Percentiles rank a stretch among this genome's conserved stretches.
Evolutionary conservation across 2,113 vertebrate genomes (phyloP).

Genomic region (Psilopsiagon aurifrons): DNA sequence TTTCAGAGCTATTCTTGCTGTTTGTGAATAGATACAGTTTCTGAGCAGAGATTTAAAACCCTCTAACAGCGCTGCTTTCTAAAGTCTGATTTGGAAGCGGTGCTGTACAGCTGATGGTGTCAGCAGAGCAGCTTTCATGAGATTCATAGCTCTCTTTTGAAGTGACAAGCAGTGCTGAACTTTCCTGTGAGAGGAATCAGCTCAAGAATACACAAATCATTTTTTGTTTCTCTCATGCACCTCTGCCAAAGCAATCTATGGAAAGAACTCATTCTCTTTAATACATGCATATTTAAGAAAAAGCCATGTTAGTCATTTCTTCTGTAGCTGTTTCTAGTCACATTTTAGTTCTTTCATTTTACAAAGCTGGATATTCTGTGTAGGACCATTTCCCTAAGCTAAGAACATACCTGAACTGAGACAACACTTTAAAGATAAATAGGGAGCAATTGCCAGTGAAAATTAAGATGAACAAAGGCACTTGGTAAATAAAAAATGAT

Average conservation of each 20-base stretch:
- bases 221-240: slow-evolving; percentile 66
- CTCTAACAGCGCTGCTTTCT: slow-evolving; percentile 22
- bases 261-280: slow-evolving; percentile 43
- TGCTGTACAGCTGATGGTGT: slow-evolving; percentile 47
- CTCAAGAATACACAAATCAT: slow-evolving; percentile 59
- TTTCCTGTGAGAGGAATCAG: slow-evolving; percentile 55
- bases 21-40: slow-evolving; percentile 73
- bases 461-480: not conserved
- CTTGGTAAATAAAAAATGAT: not conserved
- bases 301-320: not conserved
- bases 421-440: not conserved
- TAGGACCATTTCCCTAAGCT: not conserved
- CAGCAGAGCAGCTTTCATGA: slow-evolving; percentile 35
- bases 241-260: slow-evolving; percentile 58
- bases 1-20: slow-evolving; percentile 69
- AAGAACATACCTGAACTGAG: slow-evolving; percentile 3
- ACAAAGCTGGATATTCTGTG: not conserved
- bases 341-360: not conserved
- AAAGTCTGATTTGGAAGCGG: slow-evolving; percentile 49
- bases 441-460: not conserved
- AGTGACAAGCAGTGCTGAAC: slow-evolving; percentile 61
- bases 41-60: slow-evolving; percentile 75
- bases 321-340: not conserved
- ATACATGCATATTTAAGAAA: slow-evolving; percentile 33
- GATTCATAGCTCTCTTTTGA: slow-evolving; percentile 71